A percentile compares a stretch with the other conserved stretches of the same genome.
Conservation (phyloP, 2,888 invertebrate genomes). For the Stegophylla sp. region DNA sequence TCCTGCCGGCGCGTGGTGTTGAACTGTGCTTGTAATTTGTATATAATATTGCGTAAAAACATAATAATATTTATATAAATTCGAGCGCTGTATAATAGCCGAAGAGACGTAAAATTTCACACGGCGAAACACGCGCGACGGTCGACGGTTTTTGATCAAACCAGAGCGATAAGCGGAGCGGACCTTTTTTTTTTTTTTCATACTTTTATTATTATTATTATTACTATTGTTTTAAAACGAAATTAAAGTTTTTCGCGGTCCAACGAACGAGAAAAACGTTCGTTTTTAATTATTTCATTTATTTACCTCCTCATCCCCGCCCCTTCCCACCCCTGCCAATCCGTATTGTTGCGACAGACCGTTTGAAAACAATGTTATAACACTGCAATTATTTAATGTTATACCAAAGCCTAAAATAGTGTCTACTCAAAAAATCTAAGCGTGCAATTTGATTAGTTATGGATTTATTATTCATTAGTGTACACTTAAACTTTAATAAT, state of each 20-base stretch:
- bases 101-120: neutral
- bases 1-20: neutral
- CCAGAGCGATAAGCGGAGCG: slow-evolving; percentile 15
- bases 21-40: neutral
- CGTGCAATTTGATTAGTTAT: too few relatives aligned
- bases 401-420: too few relatives aligned
- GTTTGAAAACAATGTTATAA: too few relatives aligned
- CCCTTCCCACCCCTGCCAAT: too few relatives aligned
- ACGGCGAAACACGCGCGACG: neutral
- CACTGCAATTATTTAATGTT: too few relatives aligned
- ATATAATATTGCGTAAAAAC: neutral
- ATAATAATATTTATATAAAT: neutral
- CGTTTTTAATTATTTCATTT: slow-evolving; percentile 2
- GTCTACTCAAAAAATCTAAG: too few relatives aligned
- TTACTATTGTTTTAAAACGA: neutral
- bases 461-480: too few relatives aligned
- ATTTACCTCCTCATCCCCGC: neutral
- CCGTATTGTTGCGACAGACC: too few relatives aligned
- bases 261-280: slow-evolving; percentile 41
- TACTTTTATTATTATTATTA: too few relatives aligned
- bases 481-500: too few relatives aligned
- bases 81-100: neutral
- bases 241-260: slow-evolving; percentile 30
- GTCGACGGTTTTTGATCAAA: slow-evolving; percentile 13
- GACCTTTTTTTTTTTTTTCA: slow-evolving; percentile 25